Conservation (phyloP, 1,140 invertebrate genomes). For the Macrosteles quadrilineatus region DNA sequence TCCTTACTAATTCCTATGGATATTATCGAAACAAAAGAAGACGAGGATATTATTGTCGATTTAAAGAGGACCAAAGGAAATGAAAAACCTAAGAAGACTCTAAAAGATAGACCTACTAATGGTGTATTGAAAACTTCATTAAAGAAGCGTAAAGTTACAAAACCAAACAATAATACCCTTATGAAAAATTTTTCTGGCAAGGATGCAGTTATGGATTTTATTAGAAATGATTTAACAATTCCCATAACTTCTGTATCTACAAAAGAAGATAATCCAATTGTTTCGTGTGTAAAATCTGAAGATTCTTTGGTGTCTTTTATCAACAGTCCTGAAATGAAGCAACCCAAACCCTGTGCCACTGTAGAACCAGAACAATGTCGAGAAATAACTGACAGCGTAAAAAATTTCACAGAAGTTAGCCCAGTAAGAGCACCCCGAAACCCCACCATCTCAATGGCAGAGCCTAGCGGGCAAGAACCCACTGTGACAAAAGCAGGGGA, state of each 20-base stretch:
- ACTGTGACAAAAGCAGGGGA: too few species aligned
- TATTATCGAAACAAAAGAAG: neutral
- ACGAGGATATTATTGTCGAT: neutral
- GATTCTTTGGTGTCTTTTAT: neutral
- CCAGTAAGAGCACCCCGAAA: neutral
- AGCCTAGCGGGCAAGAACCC: too few species aligned
- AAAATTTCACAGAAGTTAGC: neutral
- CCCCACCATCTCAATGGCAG: too few species aligned
- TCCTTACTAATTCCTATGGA: neutral
- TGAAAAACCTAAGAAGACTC: neutral
- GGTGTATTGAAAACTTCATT: neutral
- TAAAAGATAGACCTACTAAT: neutral
- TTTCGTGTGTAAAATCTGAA: neutral
- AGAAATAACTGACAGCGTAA: neutral
- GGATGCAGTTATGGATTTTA: neutral
- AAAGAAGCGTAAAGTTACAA: neutral
- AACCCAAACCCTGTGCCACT: neutral
- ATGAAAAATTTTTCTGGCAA: neutral
- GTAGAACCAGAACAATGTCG: constrained; percentile 3
- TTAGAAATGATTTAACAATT: neutral
- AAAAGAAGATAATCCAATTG: neutral
- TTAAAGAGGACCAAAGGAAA: neutral
- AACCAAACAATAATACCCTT: neutral
- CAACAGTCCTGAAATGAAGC: neutral
- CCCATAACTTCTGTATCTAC: neutral